These are phyloP conservation scores for Parus major DNA, from an alignment of 2,113 vertebrate genomes.

Conservation along the genomic window DNA sequence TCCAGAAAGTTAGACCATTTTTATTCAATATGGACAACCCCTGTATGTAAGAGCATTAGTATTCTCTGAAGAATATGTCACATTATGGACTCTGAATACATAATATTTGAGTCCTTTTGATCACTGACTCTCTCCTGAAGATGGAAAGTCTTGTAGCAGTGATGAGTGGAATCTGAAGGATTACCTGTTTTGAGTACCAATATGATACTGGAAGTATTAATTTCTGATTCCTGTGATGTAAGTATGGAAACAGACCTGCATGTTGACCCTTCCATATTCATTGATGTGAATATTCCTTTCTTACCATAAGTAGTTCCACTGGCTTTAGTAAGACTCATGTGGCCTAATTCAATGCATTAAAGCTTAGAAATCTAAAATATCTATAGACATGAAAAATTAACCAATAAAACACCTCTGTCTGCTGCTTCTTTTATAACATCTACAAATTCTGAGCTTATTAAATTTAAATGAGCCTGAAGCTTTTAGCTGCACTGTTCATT, in stretches of 20 bases:
- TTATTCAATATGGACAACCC: not conserved
- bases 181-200: not conserved
- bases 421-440: constrained; percentile 3
- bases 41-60: not conserved
- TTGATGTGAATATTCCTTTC: not conserved
- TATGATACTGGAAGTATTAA: not conserved
- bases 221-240: not conserved
- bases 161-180: not conserved
- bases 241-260: not conserved
- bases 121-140: not conserved
- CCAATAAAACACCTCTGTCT: not conserved
- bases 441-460: constrained; percentile 44
- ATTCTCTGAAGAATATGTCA: not conserved
- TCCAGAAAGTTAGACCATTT: not conserved
- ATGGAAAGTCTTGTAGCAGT: not conserved
- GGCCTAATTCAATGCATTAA: not conserved
- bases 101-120: not conserved
- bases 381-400: not conserved
- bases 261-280: not conserved
- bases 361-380: not conserved
- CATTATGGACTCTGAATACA: not conserved
- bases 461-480: constrained; percentile 34
- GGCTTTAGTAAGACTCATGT: not conserved
- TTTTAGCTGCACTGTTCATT: constrained; percentile 22
- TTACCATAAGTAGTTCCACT: not conserved